Base-by-base conservation (phyloP, 2,797 vertebrate species). In the Enteromius treurensis region DNA sequence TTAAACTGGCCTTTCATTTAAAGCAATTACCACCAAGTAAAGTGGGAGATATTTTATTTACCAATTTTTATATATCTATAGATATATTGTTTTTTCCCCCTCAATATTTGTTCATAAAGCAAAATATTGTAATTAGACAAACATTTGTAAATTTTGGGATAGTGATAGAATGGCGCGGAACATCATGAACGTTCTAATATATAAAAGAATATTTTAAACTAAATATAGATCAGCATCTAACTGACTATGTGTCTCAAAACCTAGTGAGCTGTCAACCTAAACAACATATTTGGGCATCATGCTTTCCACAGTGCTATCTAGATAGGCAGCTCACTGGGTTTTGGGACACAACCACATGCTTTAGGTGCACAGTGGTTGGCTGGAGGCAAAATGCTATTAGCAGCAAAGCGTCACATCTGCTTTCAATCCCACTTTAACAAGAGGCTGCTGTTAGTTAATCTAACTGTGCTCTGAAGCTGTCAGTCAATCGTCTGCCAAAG, bases 351-450 rank as follows among this genome's bases (percentile, higher is more conserved):
- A 26, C 40, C 77, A 15, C 26, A 77, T 68, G 64, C 40, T 82
- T 85, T 86, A 82, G 94, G 94, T 89, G 90, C 89, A 85, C 93
- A 92, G 84, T 93, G 93, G 90, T 81, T 92, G 92, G 42, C 91
- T 93, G 93, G 92, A 93, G 92, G 89, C 92, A 88, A 95, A 87
- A 89, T 89, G 89, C 90, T 75, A 88, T 89, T 93, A 94, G 92
- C 88, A 93, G 91, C 92, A 91, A 83, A 91, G 21, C 49, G 84
- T 88, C 84, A 91, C 92, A 90, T 94, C 88, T 92, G 91, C 89
- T 89, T 92, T 91, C 87, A 60, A 60, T 86, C 87, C 80, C 32
- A 83, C 2, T 62, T 88, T 87, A 92, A 93, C 92, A 92, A 92
- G 89, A 93, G 89, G 85, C 86, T 87, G 79, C 89, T 91, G 90